Percentiles rank a stretch among this genome's conserved stretches.
phyloP scores from a whole-genome alignment of 2,113 vertebrate species.

The Clarias magur region DNA sequence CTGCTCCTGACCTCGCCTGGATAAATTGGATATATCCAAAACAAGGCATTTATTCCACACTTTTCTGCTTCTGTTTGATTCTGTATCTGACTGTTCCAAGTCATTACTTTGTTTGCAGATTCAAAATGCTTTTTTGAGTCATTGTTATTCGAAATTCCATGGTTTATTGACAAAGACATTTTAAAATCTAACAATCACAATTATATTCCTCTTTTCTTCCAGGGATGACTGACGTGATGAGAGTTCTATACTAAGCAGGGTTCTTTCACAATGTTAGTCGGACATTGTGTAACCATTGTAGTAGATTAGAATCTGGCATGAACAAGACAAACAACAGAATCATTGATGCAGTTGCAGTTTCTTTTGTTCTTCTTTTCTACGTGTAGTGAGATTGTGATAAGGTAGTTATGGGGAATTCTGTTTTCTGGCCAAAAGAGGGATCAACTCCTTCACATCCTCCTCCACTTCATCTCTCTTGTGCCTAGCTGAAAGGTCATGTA shows the following conservation, averaged over 20 bases:
- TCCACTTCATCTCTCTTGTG: slow-evolving; percentile 22
- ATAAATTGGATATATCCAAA: not conserved
- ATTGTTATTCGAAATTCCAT: not conserved
- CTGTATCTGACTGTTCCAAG: not conserved
- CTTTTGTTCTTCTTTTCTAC: not conserved
- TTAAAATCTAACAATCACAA: not conserved
- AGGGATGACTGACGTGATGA: not conserved
- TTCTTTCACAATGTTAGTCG: not conserved
- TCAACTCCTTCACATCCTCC: slow-evolving; percentile 47
- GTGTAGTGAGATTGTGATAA: not conserved
- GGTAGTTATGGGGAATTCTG: not conserved
- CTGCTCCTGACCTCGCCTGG: not conserved
- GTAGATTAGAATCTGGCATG: not conserved
- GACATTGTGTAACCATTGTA: not conserved
- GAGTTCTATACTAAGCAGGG: not conserved
- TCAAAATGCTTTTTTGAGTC: slow-evolving; percentile 10
- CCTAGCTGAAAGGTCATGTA: slow-evolving; percentile 69
- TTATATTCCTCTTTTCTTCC: slow-evolving; percentile 5
- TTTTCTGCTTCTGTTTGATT: slow-evolving; percentile 50
- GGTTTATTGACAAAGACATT: slow-evolving; percentile 15
- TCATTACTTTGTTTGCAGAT: not conserved
- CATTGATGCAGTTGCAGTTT: too few species aligned
- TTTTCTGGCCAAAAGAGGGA: slow-evolving; percentile 38
- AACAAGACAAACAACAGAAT: not conserved
- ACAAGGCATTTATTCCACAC: slow-evolving; percentile 17